Conservation (phyloP, 2,888 invertebrate genomes). For the Trachelus stipa region DNA sequence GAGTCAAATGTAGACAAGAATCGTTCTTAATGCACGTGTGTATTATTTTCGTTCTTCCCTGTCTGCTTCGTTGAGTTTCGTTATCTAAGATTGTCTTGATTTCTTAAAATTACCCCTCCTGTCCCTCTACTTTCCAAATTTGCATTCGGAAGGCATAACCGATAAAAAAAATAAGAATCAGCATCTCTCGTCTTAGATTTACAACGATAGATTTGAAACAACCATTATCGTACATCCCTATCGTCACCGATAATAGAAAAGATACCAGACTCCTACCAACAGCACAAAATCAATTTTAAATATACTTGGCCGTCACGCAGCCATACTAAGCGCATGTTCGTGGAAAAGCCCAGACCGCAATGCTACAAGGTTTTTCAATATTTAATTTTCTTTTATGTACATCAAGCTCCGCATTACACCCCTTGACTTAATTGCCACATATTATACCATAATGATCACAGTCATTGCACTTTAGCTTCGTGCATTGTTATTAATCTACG, state of each 20-base stretch:
- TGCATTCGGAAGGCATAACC: neutral
- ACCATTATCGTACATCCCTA: neutral
- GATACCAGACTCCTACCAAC: neutral
- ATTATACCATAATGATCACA: neutral
- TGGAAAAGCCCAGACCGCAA: neutral
- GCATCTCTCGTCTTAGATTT: neutral
- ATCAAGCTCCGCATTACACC: too few species aligned
- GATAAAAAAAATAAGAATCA: neutral
- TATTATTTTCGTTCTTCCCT: neutral
- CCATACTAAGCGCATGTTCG: neutral
- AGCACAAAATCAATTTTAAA: neutral
- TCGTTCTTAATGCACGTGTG: neutral
- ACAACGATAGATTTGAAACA: neutral
- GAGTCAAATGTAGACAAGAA: conserved; percentile 32
- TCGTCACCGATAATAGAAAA: neutral
- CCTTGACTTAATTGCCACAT: neutral
- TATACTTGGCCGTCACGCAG: neutral
- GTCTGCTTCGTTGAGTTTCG: neutral
- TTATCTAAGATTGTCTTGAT: neutral
- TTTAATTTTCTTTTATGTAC: neutral
- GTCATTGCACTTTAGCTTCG: neutral
- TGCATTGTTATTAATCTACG: neutral
- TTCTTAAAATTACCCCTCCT: neutral
- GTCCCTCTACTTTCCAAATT: neutral
- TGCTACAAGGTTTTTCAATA: neutral